Evolutionary conservation across 2,113 vertebrate genomes (phyloP), one percentile per base, ranked within the genome.

Genomic region (Capreolus pygargus): DNA sequence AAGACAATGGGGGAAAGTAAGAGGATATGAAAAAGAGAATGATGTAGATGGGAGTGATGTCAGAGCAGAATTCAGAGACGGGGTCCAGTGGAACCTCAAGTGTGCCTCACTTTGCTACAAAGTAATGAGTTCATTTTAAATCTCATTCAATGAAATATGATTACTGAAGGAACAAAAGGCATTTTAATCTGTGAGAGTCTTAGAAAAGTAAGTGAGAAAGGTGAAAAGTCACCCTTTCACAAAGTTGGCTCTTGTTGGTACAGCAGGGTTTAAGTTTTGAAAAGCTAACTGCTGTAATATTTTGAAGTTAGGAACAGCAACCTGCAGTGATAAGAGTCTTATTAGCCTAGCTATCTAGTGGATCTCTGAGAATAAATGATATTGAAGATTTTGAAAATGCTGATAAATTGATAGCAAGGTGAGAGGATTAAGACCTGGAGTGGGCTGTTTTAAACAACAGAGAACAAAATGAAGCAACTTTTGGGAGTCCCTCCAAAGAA

Each of bases 291-390:
- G 15, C 27, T 21, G 74, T 67, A 52, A 28, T 64, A 54, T 25
- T 85, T 54, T 25, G 6, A 91, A 89, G 1, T 54, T n/a, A 94
- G 81, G 2, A 36, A 30, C 3, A 78, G 11, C 17, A 52, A 83
- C 25, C 27, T 7, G 55, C n/a, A 60, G 9, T 39, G 19, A 5
- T 50, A 43, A 28, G 25, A 61, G 25, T 81, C 15, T 43, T 74
- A n/a, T 81, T 52, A n/a, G 33, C 19, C 9, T 83, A 8, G 25
- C 50, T 45, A 87, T 3, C 19, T 27, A 78, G 11, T 39, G 14
- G 43, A 33, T 90, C 39, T 92, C 76, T 87, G 76, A 79, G 79
- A 91, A 78, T 82, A 96, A 89, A 76, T 50, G 14, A 58, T n/a
- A 27, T 17, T n/a, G 14, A 93, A 28, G 25, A 95, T 81, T 86